These are phyloP conservation scores for Tinea trinotella DNA, from an alignment of 2,888 invertebrate species.

Conservation along the genomic window DNA sequence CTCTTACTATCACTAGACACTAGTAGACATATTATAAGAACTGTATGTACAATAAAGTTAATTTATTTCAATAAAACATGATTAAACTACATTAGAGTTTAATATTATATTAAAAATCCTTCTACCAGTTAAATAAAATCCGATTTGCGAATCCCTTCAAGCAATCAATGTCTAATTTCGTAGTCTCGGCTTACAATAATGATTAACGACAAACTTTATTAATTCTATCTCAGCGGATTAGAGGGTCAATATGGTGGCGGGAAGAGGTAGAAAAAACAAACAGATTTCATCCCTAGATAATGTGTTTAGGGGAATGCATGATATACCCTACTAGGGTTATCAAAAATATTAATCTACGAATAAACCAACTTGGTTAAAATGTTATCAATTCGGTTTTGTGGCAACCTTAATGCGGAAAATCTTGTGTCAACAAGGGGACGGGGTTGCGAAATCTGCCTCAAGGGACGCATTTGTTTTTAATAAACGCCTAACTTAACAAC, in stretches of 20 bases:
- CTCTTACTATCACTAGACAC: no score
- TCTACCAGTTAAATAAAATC: slow-evolving; percentile 26
- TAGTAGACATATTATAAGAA: no score
- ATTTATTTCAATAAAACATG: background rate
- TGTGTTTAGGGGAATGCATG: slow-evolving; percentile 32
- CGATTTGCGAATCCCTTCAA: slow-evolving; percentile 49
- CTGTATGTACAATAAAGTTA: no score
- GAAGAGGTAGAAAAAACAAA: slow-evolving; percentile 63
- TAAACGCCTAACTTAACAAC: slow-evolving; percentile 34
- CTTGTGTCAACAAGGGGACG: slow-evolving; percentile 49
- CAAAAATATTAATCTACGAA: slow-evolving; percentile 1
- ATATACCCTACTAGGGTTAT: slow-evolving; percentile 12
- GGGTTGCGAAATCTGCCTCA: slow-evolving; percentile 36
- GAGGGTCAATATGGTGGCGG: slow-evolving; percentile 40
- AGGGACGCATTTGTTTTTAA: slow-evolving; percentile 61
- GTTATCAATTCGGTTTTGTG: no score
- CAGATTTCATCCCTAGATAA: slow-evolving; percentile 52
- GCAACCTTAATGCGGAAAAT: slow-evolving; percentile 47
- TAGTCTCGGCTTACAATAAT: slow-evolving; percentile 67
- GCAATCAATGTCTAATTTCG: slow-evolving; percentile 65
- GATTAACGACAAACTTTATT: slow-evolving; percentile 69
- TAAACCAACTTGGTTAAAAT: background rate
- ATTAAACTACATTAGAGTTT: background rate
- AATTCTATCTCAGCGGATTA: slow-evolving; percentile 67
- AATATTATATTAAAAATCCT: slow-evolving; percentile 26